Base-by-base conservation (phyloP, 2,113 vertebrate species). In the human (Homo sapiens) region DNA sequence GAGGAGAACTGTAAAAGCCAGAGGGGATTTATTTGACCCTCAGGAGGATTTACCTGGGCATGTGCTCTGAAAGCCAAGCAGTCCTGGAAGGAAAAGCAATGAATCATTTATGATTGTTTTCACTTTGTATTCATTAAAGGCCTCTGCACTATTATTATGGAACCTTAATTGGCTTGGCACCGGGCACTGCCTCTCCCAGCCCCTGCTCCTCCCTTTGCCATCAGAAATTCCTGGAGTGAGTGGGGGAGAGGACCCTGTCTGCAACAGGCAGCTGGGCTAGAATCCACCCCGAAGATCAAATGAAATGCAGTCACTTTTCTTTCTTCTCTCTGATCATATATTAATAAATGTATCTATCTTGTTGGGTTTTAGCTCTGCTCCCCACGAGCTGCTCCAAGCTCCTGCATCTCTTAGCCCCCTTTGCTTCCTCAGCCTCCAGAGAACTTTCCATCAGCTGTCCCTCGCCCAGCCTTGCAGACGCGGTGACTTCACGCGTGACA, bases 71-170 rank as follows among this genome's bases (percentile, higher is more conserved):
- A 90, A 90, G 93, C 97, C 79, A 30, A 95, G 96, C 38, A 0
- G 93, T 79, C 85, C 83, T 23, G 8, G 79, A 80, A 94, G 97
- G 97, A 85, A 73, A 96, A 96, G 92, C 78, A 50, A 93, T 98
- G 98, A 98, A 98, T 98, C 98, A 98, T 98, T 98, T 96, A 98
- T 97, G 97, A 88, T 79, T 9, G 4, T 96, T 98, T 96, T 98
- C 87, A 1, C 96, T 96, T 91, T 89, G 75, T 96, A 92, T 98
- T 98, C 80, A 8, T 97, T 98, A 95, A 96, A 92, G 95, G 96
- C 92, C 97, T 97, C 97, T 75, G 95, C 97, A 55, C 96, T 96
- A 23, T 95, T 97, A 93, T 97, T 94, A 93, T 94, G 2, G n/a
- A 23, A 27, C 95, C 78, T 97, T 98, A 98, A 97, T 97, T 98